A percentile compares a stretch with the other conserved stretches of the same genome.
Evolutionary conservation across 2,797 vertebrate genomes (phyloP).

Genomic region (Lemur catta): DNA sequence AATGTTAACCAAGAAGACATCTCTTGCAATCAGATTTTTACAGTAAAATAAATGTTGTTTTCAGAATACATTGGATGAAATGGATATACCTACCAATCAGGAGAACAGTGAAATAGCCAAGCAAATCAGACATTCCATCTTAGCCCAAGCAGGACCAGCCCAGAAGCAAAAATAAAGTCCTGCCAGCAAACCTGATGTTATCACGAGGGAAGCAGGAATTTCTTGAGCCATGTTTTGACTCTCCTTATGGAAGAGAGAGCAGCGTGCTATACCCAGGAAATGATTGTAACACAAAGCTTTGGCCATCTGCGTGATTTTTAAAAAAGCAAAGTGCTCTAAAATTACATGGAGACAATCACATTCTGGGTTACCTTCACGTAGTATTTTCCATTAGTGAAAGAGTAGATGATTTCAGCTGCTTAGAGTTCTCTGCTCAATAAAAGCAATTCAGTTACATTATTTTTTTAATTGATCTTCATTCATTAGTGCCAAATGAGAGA

Average conservation of each 20-base stretch:
- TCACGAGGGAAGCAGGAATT: constrained; percentile 46
- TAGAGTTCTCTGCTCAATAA: constrained; percentile 54
- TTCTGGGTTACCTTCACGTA: not conserved
- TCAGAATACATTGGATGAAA: not conserved
- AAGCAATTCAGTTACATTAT: constrained; percentile 61
- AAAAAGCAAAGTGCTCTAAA: constrained; percentile 12
- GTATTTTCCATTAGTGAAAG: constrained; percentile 51
- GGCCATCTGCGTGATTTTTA: constrained; percentile 40
- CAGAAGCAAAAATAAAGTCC: constrained; percentile 52
- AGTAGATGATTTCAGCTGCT: constrained; percentile 34
- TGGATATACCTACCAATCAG: not conserved
- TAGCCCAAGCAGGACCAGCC: constrained; percentile 35
- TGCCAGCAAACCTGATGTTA: constrained; percentile 64
- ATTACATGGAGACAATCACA: constrained; percentile 5
- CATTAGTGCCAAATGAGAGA: constrained; percentile 66
- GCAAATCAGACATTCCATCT: constrained; percentile 48
- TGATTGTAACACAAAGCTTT: not conserved
- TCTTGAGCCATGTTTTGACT: constrained; percentile 44
- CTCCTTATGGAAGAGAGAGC: constrained; percentile 5
- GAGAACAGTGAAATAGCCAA: constrained; percentile 50
- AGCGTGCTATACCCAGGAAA: not conserved
- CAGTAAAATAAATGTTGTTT: constrained; percentile 41
- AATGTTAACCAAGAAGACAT: constrained; percentile 41
- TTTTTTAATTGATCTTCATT: constrained; percentile 69
- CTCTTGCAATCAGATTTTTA: not conserved